A percentile compares a stretch with the other conserved stretches of the same genome.
Conservation (phyloP, 2,113 vertebrate genomes). For the Hippocampus comes region DNA sequence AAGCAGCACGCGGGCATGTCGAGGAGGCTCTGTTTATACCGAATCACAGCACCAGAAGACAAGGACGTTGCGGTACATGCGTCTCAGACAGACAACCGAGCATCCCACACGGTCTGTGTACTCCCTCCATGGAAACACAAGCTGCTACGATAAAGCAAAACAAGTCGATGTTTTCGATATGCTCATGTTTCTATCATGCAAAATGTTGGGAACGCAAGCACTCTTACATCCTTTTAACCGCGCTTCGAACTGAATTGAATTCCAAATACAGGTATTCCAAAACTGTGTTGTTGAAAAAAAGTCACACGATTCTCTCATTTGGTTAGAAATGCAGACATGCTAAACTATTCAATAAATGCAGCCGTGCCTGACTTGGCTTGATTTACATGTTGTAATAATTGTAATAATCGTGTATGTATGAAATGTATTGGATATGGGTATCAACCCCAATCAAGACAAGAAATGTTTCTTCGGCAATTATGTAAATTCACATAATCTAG, state of each 20-base stretch:
- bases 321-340: not conserved
- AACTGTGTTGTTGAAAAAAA: not conserved
- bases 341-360: not conserved
- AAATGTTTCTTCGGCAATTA: not conserved
- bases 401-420: not conserved
- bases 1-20: conserved; percentile 12
- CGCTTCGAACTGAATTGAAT: not conserved
- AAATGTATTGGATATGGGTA: conserved; percentile 1
- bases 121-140: not conserved
- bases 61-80: conserved; percentile 29
- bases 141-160: not conserved
- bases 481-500: not conserved
- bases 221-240: not conserved
- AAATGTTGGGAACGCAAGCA: no score
- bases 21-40: conserved; percentile 49
- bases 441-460: conserved; percentile 1
- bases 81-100: conserved; percentile 52
- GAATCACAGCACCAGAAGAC: conserved; percentile 57
- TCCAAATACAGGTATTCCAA: no score
- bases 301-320: not conserved
- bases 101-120: conserved; percentile 28
- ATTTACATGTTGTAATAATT: not conserved
- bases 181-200: no score
- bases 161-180: not conserved
- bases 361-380: not conserved